These are phyloP conservation scores for Procavia capensis DNA, from an alignment of 2,113 vertebrate species.

Conservation along the genomic window DNA sequence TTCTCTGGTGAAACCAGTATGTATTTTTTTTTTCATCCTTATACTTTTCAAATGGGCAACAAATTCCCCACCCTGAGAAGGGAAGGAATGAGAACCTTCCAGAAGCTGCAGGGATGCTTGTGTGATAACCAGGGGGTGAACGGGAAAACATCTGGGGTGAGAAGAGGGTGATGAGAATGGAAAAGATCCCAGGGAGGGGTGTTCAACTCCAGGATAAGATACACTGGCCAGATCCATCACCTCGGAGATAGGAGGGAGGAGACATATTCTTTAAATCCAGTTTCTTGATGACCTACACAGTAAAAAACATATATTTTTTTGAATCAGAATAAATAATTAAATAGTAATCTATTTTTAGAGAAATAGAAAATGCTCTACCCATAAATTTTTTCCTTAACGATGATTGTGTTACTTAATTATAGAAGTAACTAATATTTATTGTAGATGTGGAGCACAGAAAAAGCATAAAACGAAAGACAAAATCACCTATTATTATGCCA, in stretches of 20 bases:
- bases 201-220: neutral
- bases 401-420: slow-evolving; percentile 60
- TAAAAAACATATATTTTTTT: neutral
- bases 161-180: neutral
- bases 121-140: neutral
- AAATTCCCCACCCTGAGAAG: neutral
- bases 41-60: neutral
- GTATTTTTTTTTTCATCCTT: neutral
- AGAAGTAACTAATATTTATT: slow-evolving; percentile 39
- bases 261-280: neutral
- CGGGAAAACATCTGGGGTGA: neutral
- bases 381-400: slow-evolving; percentile 29
- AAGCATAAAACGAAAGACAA: neutral
- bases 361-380: slow-evolving; percentile 40
- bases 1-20: neutral
- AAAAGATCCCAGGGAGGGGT: neutral
- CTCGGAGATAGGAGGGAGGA: neutral
- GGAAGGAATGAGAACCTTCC: neutral
- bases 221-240: neutral
- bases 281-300: slow-evolving; percentile 18
- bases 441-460: slow-evolving; percentile 19
- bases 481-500: neutral
- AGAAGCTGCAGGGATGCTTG: neutral
- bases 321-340: slow-evolving; percentile 25
- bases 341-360: slow-evolving; percentile 43